Evolutionary conservation across 2,113 vertebrate species (phyloP).

Genomic region (Oenanthe melanoleuca): DNA sequence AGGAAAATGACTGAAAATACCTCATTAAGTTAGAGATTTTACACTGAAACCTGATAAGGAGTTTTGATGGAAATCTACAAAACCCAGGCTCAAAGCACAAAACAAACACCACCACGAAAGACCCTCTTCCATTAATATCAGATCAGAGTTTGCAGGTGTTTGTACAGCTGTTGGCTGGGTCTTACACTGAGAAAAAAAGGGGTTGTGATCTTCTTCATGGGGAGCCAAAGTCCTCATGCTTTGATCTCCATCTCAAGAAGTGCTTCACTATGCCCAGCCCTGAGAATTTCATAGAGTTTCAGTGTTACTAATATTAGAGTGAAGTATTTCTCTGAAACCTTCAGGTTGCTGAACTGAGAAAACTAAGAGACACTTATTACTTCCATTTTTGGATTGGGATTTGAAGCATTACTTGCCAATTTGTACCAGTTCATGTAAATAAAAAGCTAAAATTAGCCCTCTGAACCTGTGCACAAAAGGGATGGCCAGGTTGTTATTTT

Average conservation of each 20-base stretch:
- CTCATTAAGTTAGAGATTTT: conserved; percentile 16
- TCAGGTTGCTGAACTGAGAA: background rate
- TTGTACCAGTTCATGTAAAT: background rate
- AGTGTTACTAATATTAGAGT: background rate
- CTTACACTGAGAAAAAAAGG: background rate
- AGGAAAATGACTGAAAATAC: conserved; percentile 7
- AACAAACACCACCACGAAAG: conserved; percentile 47
- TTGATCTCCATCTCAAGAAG: conserved; percentile 24
- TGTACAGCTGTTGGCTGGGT: conserved; percentile 47
- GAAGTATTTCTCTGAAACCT: background rate
- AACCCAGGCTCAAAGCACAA: conserved; percentile 42
- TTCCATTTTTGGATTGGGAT: background rate
- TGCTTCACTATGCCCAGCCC: conserved; percentile 36
- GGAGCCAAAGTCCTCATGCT: conserved; percentile 12
- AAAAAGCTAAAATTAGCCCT: background rate
- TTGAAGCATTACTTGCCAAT: background rate
- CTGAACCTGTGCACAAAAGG: background rate
- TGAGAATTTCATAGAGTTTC: background rate
- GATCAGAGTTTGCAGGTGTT: conserved; percentile 51
- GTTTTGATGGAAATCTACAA: conserved; percentile 46
- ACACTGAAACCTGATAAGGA: conserved; percentile 38
- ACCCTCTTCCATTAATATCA: conserved; percentile 29
- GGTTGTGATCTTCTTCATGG: conserved; percentile 35
- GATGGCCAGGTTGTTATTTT: background rate
- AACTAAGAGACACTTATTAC: background rate